These are phyloP conservation scores for Hesperophylax magnus DNA, from an alignment of 1,140 invertebrate species.

Conservation along the genomic window DNA sequence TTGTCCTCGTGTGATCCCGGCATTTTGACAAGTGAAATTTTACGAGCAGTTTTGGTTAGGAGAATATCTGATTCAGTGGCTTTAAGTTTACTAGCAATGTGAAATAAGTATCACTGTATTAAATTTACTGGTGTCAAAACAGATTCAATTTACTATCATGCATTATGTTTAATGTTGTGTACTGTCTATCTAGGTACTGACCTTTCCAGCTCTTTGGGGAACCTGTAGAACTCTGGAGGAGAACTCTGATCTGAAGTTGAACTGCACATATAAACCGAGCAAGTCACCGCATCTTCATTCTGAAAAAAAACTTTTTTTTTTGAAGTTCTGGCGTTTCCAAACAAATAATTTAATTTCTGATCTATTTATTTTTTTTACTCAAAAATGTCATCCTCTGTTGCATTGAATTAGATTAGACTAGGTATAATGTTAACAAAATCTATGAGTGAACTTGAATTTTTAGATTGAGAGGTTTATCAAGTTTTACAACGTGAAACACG, in stretches of 20 bases:
- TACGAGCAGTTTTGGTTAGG: no score
- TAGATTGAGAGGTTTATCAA: no score
- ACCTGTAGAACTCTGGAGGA: slow-evolving; percentile 26
- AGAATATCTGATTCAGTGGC: no score
- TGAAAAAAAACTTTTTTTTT: background rate
- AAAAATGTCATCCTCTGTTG: background rate
- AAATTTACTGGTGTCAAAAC: background rate
- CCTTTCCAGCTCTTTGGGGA: slow-evolving; percentile 38
- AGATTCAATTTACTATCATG: background rate
- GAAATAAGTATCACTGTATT: background rate
- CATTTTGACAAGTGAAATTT: no score
- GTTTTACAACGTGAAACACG: no score
- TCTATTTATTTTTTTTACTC: background rate
- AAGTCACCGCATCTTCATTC: background rate
- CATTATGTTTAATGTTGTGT: background rate
- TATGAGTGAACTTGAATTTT: background rate
- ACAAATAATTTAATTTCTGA: no score
- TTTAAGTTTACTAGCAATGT: no score
- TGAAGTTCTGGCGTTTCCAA: background rate
- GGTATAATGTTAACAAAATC: background rate
- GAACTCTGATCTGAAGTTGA: background rate
- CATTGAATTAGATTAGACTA: background rate
- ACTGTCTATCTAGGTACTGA: no score
- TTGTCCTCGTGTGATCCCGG: no score
- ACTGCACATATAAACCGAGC: slow-evolving; percentile 16